A percentile compares a stretch with the other conserved stretches of the same genome.
Evolutionary conservation across 2,888 invertebrate species (phyloP).

Genomic region (Abscondita cerata): DNA sequence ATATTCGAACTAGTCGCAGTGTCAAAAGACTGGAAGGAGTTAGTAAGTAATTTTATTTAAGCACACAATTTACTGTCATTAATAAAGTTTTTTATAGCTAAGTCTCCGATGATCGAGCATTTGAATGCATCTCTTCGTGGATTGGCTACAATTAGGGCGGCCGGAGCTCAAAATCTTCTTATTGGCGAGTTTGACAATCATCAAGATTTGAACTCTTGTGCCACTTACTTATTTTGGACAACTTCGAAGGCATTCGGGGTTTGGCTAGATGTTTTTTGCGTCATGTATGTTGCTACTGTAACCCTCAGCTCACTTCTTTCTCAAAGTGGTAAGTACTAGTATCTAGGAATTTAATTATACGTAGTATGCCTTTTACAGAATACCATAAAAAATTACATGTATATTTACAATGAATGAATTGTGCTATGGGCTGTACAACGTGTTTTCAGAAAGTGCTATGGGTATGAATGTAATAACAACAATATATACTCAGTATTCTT

Average conservation of each 20-base stretch:
- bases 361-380: no score
- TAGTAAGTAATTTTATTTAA: slow-evolving; percentile 59
- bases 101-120: slow-evolving; percentile 78
- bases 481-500: no score
- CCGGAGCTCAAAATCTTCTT: slow-evolving; percentile 66
- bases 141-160: slow-evolving; percentile 73
- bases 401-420: no score
- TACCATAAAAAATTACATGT: no score
- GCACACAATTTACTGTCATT: no score
- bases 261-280: slow-evolving; percentile 74
- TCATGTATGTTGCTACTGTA: slow-evolving; percentile 69
- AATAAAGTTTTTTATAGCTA: slow-evolving; percentile 62
- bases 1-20: slow-evolving; percentile 68
- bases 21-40: slow-evolving; percentile 77
- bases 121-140: slow-evolving; percentile 76
- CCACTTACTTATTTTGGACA: slow-evolving; percentile 75
- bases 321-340: slow-evolving; percentile 46
- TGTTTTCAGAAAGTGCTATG: no score
- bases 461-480: no score
- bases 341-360: no score
- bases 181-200: slow-evolving; percentile 65
- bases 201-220: slow-evolving; percentile 70
- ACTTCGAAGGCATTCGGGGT: slow-evolving; percentile 73
- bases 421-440: no score
- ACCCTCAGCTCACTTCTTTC: slow-evolving; percentile 66